Evolutionary conservation across 2,113 vertebrate species (phyloP).

Genomic region (Rhabdornis inornatus): DNA sequence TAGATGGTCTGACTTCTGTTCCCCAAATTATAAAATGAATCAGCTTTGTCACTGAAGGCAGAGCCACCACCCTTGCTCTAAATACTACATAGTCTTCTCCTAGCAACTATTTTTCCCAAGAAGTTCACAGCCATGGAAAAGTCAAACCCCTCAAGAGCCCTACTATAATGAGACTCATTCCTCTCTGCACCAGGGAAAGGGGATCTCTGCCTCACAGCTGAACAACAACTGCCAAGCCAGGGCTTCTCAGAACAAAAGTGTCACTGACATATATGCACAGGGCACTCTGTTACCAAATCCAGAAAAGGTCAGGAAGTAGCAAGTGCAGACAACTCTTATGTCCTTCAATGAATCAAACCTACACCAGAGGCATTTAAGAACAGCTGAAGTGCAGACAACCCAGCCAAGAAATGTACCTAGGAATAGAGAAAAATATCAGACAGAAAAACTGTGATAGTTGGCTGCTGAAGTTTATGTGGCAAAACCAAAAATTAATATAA

Average conservation of each 20-base stretch:
- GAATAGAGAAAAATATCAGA: neutral
- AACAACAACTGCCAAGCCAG: neutral
- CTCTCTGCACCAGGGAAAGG: neutral
- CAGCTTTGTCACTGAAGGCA: neutral
- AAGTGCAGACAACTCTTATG: neutral
- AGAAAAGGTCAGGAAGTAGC: neutral
- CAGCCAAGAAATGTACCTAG: neutral
- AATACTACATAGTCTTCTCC: neutral
- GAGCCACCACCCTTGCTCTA: neutral
- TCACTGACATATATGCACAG: neutral
- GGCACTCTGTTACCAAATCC: neutral
- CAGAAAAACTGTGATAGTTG: neutral
- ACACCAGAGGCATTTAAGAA: neutral
- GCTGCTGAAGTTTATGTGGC: neutral
- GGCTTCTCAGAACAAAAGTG: neutral
- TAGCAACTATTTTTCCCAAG: neutral
- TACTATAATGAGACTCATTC: neutral
- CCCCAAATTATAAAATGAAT: neutral
- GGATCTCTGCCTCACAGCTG: neutral
- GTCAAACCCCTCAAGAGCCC: neutral
- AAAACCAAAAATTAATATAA: neutral
- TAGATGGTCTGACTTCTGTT: neutral
- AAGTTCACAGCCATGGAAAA: neutral
- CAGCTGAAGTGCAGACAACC: neutral
- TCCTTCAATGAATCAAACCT: neutral